These are phyloP conservation scores for Pristionchus mayeri DNA, from an alignment of 2,888 invertebrate genomes.

Conservation along the genomic window DNA sequence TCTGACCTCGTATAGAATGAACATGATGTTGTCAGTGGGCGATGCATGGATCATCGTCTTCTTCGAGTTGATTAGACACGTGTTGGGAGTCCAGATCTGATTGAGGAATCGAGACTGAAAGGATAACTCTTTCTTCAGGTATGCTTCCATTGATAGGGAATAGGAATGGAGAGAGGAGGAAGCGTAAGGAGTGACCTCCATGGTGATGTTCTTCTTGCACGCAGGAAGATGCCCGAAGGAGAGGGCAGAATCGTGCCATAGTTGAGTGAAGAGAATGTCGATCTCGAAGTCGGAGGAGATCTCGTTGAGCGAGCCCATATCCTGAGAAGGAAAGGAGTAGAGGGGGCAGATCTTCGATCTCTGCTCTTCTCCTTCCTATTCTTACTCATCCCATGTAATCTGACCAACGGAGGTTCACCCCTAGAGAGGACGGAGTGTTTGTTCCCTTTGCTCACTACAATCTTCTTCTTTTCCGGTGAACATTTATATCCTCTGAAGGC, in stretches of 20 bases:
- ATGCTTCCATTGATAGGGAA: too few relatives aligned
- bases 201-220: conserved; percentile 72
- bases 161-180: neutral
- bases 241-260: conserved; percentile 75
- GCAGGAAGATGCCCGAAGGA: conserved; percentile 65
- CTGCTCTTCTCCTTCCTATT: neutral
- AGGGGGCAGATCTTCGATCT: neutral
- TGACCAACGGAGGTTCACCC: neutral
- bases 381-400: neutral
- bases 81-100: conserved; percentile 76
- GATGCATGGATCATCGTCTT: conserved; percentile 73
- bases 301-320: conserved; percentile 75
- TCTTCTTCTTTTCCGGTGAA: neutral
- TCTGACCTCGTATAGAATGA: conserved; percentile 72
- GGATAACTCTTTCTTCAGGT: too few relatives aligned
- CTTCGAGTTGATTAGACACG: conserved; percentile 76
- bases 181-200: conserved; percentile 61
- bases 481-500: neutral
- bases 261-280: conserved; percentile 75
- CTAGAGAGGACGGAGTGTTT: too few relatives aligned
- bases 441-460: neutral
- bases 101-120: conserved; percentile 31
- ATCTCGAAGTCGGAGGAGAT: conserved; percentile 76
- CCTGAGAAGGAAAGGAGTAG: conserved; percentile 58
- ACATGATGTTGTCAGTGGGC: conserved; percentile 76